These are phyloP conservation scores for Notamacropus eugenii DNA, from an alignment of 2,797 vertebrate species.

Conservation along the genomic window DNA sequence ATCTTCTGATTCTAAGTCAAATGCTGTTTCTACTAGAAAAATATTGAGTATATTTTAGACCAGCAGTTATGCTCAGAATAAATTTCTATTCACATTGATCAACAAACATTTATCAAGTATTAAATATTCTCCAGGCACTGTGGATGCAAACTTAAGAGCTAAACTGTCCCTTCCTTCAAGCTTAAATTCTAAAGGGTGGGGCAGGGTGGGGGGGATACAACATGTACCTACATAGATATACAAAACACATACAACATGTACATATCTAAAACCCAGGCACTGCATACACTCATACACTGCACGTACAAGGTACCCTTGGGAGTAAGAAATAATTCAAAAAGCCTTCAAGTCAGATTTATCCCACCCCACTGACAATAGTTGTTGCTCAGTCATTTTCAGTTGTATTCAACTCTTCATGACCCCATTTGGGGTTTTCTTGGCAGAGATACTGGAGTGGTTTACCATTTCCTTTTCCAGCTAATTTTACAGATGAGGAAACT, in stretches of 20 bases:
- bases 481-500: not conserved
- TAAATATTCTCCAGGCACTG: not conserved
- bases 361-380: not conserved
- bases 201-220: not conserved
- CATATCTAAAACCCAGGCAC: too few species aligned
- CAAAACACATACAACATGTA: too few species aligned
- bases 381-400: not conserved
- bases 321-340: not conserved
- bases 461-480: not conserved
- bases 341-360: not conserved
- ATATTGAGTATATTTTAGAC: not conserved
- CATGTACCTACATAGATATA: not conserved
- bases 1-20: not conserved
- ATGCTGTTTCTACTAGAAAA: not conserved
- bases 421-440: not conserved
- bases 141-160: not conserved
- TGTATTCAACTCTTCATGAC: not conserved
- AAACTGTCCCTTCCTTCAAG: not conserved
- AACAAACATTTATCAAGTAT: not conserved
- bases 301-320: not conserved
- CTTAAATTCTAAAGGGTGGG: not conserved
- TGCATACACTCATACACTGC: not conserved
- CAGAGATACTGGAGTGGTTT: not conserved
- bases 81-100: not conserved
- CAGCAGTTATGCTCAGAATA: not conserved